Evolutionary conservation across 2,797 vertebrate species (phyloP), one percentile per base, ranked within the genome.

Genomic region (Sternotherus odoratus): DNA sequence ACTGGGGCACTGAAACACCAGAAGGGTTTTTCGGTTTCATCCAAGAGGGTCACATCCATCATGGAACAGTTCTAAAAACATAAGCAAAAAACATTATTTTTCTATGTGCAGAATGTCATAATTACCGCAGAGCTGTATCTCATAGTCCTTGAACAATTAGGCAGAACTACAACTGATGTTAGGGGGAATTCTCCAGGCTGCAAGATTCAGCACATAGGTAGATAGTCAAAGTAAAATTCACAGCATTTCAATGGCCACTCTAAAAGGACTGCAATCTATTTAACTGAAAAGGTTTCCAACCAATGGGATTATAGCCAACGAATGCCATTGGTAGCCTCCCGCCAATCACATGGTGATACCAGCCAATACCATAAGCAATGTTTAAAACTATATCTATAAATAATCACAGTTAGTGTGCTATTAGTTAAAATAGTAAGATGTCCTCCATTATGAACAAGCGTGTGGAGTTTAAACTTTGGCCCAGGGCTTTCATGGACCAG

Each of bases 1-100:
- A 99, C 98, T 0, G 98, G 98, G 36, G 98, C 97, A 96, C 98
- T 98, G 86, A 99, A 95, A 88, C 98, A 99, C 99, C 98, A 99
- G 93, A 99, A 99, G 19, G 98, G 98, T 12, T 97, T 98, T 95
- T 94, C 97, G 63, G 95, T 97, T 94, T 99, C 98, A 72, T 99
- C 99, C 96, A 99, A 95, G 33, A 99, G 95, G 13, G 99, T 99
- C 66, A 99, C 69, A 88, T 97, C 98, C 98, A 99, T 97, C 78
- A 99, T n/a, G 26, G 97, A 99, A 96, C 99, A 99, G 63, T 98
- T 98, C 99, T 99, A 94, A 28, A 72, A 94, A 92, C 6, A 95
- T 69, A 91, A 91, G 63, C 36, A 93, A 9, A 94, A 46, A 33
- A 92, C 3, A 83, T 92, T 57, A 95, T 12, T 92, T 80, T 63